phyloP scores from a whole-genome alignment of 2,888 invertebrate genomes.

The Luperina nickerlii region DNA sequence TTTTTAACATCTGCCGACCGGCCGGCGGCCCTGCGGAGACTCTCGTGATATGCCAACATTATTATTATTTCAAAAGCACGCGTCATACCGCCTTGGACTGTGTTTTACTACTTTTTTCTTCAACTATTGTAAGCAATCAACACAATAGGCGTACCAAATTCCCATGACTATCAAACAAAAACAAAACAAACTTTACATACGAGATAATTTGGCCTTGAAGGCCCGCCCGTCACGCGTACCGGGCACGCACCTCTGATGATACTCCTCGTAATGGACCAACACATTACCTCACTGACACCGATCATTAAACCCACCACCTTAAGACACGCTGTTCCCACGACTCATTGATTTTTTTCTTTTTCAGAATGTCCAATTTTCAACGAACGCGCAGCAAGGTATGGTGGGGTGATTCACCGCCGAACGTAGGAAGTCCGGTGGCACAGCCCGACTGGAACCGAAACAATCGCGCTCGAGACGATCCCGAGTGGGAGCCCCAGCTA shows the following conservation, averaged over 20 bases:
- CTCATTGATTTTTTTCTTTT: conserved; percentile 79
- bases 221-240: conserved; percentile 80
- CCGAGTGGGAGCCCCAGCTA: conserved; percentile 88
- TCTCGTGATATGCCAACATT: conserved; percentile 76
- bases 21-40: conserved; percentile 50
- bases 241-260: conserved; percentile 78
- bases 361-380: conserved; percentile 92
- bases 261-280: conserved; percentile 82
- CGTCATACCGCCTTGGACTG: conserved; percentile 61
- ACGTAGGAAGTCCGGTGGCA: conserved; percentile 85
- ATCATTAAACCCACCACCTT: conserved; percentile 81
- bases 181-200: conserved; percentile 73
- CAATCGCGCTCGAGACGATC: conserved; percentile 78
- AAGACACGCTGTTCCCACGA: conserved; percentile 84
- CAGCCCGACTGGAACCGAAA: conserved; percentile 79
- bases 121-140: conserved; percentile 70
- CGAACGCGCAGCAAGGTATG: conserved; percentile 92
- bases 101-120: conserved; percentile 67
- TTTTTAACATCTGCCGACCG: conserved; percentile 87
- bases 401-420: conserved; percentile 91
- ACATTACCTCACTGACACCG: conserved; percentile 85
- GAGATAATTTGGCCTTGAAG: conserved; percentile 79
- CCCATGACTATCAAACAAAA: conserved; percentile 82
- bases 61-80: conserved; percentile 69
- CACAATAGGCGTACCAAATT: conserved; percentile 74